These are phyloP conservation scores for Melanotus villosus DNA, from an alignment of 2,888 invertebrate species.

Conservation along the genomic window DNA sequence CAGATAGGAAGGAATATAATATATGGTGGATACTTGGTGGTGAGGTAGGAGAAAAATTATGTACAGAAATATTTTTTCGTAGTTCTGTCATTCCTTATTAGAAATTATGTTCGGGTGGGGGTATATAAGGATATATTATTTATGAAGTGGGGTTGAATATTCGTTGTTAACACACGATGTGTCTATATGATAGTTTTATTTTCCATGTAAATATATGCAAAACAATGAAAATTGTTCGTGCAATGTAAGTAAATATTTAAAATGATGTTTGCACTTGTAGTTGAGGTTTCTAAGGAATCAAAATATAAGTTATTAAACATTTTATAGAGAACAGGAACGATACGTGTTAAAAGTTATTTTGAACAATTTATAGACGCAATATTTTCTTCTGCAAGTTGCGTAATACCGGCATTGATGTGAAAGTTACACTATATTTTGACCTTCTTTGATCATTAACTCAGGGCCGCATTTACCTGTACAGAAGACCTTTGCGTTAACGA, in stretches of 20 bases:
- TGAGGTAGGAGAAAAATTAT: constrained; percentile 16
- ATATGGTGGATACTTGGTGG: neutral
- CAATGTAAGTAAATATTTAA: constrained; percentile 2
- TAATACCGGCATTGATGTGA: constrained; percentile 21
- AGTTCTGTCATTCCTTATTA: constrained; percentile 29
- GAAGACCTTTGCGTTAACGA: too few species aligned
- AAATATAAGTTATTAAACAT: neutral
- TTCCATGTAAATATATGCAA: constrained; percentile 28
- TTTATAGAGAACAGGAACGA: neutral
- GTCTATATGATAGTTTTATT: neutral
- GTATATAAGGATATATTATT: constrained; percentile 1
- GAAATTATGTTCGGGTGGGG: constrained; percentile 22
- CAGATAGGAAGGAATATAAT: too few species aligned
- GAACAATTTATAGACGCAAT: constrained; percentile 1
- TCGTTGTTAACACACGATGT: neutral
- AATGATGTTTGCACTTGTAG: neutral
- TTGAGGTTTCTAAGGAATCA: neutral
- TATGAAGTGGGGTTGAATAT: constrained; percentile 21
- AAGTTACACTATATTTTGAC: constrained; percentile 34
- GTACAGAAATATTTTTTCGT: constrained; percentile 17
- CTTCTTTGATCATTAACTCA: constrained; percentile 29
- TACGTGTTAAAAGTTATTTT: constrained; percentile 12
- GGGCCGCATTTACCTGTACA: constrained; percentile 24
- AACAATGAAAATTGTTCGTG: neutral
- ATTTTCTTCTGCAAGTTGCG: constrained; percentile 24